Conservation (phyloP, 2,113 vertebrate genomes). For the Eonycteris spelaea region DNA sequence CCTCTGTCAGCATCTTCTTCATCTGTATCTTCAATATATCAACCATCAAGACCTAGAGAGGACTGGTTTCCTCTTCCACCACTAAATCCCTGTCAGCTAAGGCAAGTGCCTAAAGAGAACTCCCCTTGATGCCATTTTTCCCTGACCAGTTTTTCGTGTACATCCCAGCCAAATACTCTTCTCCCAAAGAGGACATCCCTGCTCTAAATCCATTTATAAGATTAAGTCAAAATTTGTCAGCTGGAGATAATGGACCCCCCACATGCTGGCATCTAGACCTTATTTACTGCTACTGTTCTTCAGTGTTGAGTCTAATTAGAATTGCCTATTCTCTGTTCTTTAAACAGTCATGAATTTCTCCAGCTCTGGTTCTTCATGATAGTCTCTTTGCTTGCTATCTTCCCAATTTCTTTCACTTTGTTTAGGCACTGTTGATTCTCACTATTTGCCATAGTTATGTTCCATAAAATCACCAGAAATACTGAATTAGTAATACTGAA, state of each 20-base stretch:
- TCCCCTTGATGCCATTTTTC: neutral
- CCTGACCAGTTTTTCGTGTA: neutral
- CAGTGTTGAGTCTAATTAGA: neutral
- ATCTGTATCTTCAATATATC: neutral
- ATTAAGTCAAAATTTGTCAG: neutral
- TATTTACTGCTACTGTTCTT: neutral
- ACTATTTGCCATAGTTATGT: neutral
- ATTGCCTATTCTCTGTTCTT: neutral
- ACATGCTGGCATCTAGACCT: neutral
- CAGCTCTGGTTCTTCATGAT: neutral
- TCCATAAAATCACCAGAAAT: neutral
- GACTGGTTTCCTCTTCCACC: neutral
- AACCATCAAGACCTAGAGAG: neutral
- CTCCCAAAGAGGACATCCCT: neutral
- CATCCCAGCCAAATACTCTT: neutral
- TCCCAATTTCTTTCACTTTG: neutral
- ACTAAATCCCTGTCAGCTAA: neutral
- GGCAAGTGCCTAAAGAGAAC: rapidly evolving
- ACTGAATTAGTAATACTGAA: neutral
- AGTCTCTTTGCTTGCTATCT: neutral
- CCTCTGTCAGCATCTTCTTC: neutral
- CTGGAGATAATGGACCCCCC: neutral
- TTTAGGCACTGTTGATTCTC: neutral
- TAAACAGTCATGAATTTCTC: neutral
- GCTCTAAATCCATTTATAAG: neutral